A percentile compares a stretch with the other conserved stretches of the same genome.
Conservation (phyloP, 1,140 invertebrate genomes). For the Zaprionus ornatus region DNA sequence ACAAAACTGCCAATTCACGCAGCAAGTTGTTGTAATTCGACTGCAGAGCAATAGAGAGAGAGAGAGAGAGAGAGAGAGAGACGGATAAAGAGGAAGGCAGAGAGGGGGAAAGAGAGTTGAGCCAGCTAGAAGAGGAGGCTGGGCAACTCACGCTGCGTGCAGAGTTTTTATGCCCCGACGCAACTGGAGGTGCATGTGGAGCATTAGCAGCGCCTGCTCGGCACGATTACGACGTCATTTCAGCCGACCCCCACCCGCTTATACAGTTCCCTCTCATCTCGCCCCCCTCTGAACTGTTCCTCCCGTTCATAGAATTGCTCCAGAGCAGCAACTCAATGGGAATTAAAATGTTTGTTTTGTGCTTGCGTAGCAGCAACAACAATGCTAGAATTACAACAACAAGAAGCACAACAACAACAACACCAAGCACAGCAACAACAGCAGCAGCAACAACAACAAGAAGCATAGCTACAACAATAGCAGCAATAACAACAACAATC, state of each 20-base stretch:
- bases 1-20: neutral
- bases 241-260: slow-evolving; percentile 15
- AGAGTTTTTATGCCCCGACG: neutral
- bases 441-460: neutral
- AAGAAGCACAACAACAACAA: slow-evolving; percentile 10
- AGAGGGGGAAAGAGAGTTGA: neutral
- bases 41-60: neutral
- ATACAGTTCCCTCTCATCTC: neutral
- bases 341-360: slow-evolving; percentile 76
- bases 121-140: neutral
- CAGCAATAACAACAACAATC: slow-evolving; percentile 12
- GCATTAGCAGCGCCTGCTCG: slow-evolving; percentile 55
- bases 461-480: no score
- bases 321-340: slow-evolving; percentile 70
- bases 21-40: neutral
- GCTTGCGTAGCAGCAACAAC: slow-evolving; percentile 35
- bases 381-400: slow-evolving; percentile 16
- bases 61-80: neutral
- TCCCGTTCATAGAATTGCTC: slow-evolving; percentile 17
- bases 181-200: slow-evolving; percentile 13
- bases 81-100: neutral
- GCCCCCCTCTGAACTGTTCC: neutral
- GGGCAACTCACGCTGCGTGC: neutral
- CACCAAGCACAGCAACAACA: neutral
- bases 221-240: slow-evolving; percentile 78